Conservation (phyloP, 2,797 vertebrate species). For the Synaphobranchus kaupii region DNA sequence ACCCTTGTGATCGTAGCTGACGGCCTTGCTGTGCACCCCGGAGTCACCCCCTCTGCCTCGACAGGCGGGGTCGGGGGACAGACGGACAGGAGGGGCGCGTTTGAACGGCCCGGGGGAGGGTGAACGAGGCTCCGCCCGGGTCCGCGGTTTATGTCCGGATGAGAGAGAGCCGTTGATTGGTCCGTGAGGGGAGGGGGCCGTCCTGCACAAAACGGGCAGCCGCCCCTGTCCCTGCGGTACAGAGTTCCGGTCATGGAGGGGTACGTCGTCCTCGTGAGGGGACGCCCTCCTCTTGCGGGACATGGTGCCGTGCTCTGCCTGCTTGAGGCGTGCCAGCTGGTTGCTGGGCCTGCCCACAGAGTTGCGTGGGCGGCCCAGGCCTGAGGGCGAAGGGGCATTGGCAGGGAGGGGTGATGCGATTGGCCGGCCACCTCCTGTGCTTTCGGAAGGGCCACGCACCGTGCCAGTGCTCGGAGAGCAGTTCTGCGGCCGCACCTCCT, state of each 20-base stretch:
- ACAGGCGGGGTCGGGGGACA: slow-evolving; percentile 59
- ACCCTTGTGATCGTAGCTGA: slow-evolving; percentile 78
- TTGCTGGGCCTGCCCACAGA: slow-evolving; percentile 79
- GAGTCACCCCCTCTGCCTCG: slow-evolving; percentile 63
- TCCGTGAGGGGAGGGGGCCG: slow-evolving; percentile 66
- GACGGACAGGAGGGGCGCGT: slow-evolving; percentile 61
- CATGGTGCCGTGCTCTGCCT: slow-evolving; percentile 67
- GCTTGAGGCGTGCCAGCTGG: slow-evolving; percentile 75
- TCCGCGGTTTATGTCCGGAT: slow-evolving; percentile 67
- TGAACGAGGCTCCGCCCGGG: slow-evolving; percentile 71
- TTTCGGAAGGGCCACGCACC: slow-evolving; percentile 72
- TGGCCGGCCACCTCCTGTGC: slow-evolving; percentile 70
- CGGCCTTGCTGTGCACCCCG: slow-evolving; percentile 56
- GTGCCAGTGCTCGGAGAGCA: slow-evolving; percentile 66
- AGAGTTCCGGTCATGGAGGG: slow-evolving; percentile 85
- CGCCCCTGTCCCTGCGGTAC: slow-evolving; percentile 75
- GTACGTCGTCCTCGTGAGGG: slow-evolving; percentile 67
- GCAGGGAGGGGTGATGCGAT: slow-evolving; percentile 69
- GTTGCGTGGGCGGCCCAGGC: slow-evolving; percentile 72
- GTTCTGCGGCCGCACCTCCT: slow-evolving; percentile 55
- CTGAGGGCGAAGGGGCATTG: slow-evolving; percentile 62
- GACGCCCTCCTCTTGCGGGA: slow-evolving; percentile 82
- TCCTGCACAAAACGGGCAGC: slow-evolving; percentile 65
- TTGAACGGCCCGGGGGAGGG: slow-evolving; percentile 71
- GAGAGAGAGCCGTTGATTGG: slow-evolving; percentile 81